Conservation (phyloP, 2,797 vertebrate species). For the Tachyglossus aculeatus region DNA sequence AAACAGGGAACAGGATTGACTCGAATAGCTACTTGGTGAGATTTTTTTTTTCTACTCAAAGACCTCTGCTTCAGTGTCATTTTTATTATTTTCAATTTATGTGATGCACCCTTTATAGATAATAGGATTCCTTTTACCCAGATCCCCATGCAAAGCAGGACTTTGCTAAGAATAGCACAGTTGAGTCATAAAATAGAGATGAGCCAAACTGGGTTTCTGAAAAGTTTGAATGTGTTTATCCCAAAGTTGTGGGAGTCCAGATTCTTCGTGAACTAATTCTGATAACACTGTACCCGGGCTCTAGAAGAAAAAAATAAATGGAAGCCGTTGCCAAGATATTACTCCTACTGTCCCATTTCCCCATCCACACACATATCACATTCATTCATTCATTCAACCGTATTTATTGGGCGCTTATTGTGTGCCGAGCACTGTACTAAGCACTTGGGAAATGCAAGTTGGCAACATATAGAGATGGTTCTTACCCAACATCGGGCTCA, state of each 20-base stretch:
- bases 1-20: neutral
- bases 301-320: neutral
- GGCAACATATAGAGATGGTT: no score
- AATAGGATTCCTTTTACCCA: neutral
- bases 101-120: neutral
- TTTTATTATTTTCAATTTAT: constrained; percentile 15
- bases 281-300: neutral
- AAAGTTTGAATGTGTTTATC: neutral
- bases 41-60: constrained; percentile 15
- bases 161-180: constrained; percentile 2
- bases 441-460: no score
- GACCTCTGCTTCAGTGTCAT: constrained; percentile 16
- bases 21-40: neutral
- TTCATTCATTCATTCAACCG: no score
- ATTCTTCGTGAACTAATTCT: neutral
- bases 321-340: neutral
- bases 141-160: constrained; percentile 16
- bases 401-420: neutral
- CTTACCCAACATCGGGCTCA: no score
- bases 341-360: no score
- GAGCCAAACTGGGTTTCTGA: neutral
- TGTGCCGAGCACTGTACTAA: neutral
- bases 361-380: neutral
- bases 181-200: constrained; percentile 8
- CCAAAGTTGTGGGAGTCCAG: neutral